Evolutionary conservation across 2,797 vertebrate species (phyloP).

Genomic region (Limosa lapponica): DNA sequence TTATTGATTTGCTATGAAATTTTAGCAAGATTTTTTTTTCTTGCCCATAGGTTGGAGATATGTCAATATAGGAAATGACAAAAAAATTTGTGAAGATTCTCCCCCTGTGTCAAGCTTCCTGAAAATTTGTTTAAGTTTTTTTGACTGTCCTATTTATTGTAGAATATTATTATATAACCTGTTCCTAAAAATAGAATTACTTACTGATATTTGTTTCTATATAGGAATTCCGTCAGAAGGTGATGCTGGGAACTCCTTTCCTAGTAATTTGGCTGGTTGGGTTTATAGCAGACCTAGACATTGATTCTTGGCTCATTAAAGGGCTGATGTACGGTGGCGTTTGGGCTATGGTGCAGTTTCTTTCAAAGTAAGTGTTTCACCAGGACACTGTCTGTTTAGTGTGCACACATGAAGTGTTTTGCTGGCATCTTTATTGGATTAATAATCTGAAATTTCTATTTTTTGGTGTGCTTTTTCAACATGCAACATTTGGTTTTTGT

Average conservation of each 20-base stretch:
- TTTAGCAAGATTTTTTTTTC: neutral
- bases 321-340: constrained; percentile 94
- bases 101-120: neutral
- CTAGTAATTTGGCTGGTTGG: constrained; percentile 98
- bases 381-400: neutral
- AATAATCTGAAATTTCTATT: neutral
- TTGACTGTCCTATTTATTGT: neutral
- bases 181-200: constrained; percentile 24
- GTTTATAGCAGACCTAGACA: constrained; percentile 97
- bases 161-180: neutral
- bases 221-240: constrained; percentile 97
- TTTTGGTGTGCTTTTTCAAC: neutral
- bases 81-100: neutral
- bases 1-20: neutral
- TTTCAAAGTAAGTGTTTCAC: constrained; percentile 91
- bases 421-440: neutral
- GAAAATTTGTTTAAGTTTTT: neutral
- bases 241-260: constrained; percentile 99
- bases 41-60: neutral
- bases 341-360: constrained; percentile 95
- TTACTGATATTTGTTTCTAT: constrained; percentile 59
- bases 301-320: constrained; percentile 98
- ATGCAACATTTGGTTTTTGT: neutral
- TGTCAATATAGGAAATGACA: neutral
- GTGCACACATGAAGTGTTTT: neutral